Evolutionary conservation across 2,113 vertebrate species (phyloP).

Genomic region (Noturus placidus): DNA sequence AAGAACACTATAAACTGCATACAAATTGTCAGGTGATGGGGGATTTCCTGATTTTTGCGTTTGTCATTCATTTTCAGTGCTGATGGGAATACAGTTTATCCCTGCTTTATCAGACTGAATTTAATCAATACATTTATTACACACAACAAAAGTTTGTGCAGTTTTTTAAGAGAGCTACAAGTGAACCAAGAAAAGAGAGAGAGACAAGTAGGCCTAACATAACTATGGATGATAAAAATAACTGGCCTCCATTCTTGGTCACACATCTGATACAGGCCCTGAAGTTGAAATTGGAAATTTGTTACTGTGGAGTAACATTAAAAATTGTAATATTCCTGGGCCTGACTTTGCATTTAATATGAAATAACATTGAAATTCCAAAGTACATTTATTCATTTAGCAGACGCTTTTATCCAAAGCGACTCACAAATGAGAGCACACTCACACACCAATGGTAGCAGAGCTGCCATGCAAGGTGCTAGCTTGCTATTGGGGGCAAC

Average conservation of each 20-base stretch:
- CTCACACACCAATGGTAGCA: too few relatives aligned
- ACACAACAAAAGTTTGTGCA: neutral
- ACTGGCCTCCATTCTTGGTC: neutral
- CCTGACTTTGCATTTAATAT: neutral
- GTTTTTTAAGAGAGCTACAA: neutral
- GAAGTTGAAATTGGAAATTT: neutral
- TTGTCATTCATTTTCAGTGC: neutral
- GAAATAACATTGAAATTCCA: neutral
- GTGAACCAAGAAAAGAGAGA: neutral
- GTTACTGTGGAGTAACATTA: neutral
- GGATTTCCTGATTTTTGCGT: neutral
- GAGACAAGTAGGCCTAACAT: neutral
- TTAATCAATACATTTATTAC: neutral
- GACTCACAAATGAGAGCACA: too few relatives aligned
- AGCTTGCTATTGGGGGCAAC: too few relatives aligned
- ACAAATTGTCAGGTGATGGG: neutral
- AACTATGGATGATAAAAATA: neutral
- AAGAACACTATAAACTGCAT: neutral
- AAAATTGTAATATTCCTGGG: neutral
- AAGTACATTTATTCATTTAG: too few relatives aligned
- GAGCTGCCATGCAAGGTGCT: too few relatives aligned
- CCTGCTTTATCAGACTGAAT: neutral
- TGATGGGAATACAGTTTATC: neutral
- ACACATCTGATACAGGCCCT: neutral
- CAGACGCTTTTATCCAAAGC: too few relatives aligned